Conservation (phyloP, 1,140 invertebrate species). For the Zaprionus capensis region DNA sequence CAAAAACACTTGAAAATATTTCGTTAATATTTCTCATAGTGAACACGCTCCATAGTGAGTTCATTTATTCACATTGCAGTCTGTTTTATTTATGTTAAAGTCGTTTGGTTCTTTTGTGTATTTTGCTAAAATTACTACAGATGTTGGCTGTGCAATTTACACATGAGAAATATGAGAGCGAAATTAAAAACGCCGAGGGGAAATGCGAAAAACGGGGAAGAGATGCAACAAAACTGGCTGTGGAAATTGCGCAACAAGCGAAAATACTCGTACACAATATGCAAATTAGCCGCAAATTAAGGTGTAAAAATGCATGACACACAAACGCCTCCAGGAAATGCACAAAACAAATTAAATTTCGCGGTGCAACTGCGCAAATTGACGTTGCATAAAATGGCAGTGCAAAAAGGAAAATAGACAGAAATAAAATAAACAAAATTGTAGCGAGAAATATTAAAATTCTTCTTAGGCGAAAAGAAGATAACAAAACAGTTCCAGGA, state of each 20-base stretch:
- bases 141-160: slow-evolving; percentile 13
- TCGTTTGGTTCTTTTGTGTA: neutral
- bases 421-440: slow-evolving; percentile 25
- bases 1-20: neutral
- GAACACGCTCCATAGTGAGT: neutral
- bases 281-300: slow-evolving; percentile 80
- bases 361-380: slow-evolving; percentile 59
- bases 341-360: slow-evolving; percentile 76
- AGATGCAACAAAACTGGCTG: slow-evolving; percentile 24
- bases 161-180: slow-evolving; percentile 8
- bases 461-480: neutral
- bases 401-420: neutral
- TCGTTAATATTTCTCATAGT: neutral
- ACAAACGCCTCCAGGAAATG: slow-evolving; percentile 76
- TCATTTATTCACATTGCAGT: slow-evolving; percentile 1
- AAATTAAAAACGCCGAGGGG: slow-evolving; percentile 10
- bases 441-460: slow-evolving; percentile 4
- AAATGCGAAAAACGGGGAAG: slow-evolving; percentile 2
- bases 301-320: slow-evolving; percentile 81
- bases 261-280: slow-evolving; percentile 69
- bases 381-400: slow-evolving; percentile 32
- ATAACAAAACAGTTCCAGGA: neutral
- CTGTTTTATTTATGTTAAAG: slow-evolving; percentile 1
- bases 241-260: slow-evolving; percentile 71
- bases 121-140: slow-evolving; percentile 14